Percentiles rank a stretch among this genome's conserved stretches.
phyloP scores from a whole-genome alignment of 2,797 vertebrate species.

The Clarias fuscus region DNA sequence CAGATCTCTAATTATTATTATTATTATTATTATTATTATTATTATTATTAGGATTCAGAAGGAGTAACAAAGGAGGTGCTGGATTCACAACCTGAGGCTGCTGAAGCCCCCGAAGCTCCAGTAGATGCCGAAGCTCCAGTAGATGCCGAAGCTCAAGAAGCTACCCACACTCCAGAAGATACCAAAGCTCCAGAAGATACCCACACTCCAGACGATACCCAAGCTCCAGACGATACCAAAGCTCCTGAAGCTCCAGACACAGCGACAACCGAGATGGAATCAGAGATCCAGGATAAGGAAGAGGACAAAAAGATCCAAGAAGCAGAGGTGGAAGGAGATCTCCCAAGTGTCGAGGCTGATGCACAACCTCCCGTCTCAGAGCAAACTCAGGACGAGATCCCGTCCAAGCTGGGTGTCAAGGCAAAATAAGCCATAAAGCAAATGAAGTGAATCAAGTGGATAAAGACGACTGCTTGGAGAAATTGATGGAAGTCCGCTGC shows the following conservation, averaged over 20 bases:
- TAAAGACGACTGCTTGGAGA: neutral
- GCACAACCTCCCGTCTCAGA: conserved; percentile 43
- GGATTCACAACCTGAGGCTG: conserved; percentile 10
- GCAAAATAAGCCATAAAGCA: conserved; percentile 47
- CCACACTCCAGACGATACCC: too few species aligned
- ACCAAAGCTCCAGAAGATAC: too few species aligned
- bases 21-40: neutral
- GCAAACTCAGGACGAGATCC: conserved; percentile 48
- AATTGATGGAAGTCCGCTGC: conserved; percentile 27
- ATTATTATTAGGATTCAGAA: conserved; percentile 29
- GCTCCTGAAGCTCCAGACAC: conserved; percentile 44
- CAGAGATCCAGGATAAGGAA: conserved; percentile 47
- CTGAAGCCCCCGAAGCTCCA: neutral
- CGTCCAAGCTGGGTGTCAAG: conserved; percentile 56
- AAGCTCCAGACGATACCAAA: conserved; percentile 3
- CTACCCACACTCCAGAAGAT: too few species aligned
- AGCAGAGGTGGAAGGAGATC: conserved; percentile 31
- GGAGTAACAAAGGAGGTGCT: conserved; percentile 31
- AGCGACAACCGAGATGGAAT: conserved; percentile 46
- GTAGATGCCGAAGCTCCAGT: too few species aligned
- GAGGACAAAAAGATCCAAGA: conserved; percentile 51
- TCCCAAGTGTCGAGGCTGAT: conserved; percentile 47
- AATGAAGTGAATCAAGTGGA: conserved; percentile 56
- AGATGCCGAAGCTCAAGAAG: too few species aligned
- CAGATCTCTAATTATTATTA: neutral